Conservation (phyloP, 2,797 vertebrate species). For the Acestrorhynchus altus region DNA sequence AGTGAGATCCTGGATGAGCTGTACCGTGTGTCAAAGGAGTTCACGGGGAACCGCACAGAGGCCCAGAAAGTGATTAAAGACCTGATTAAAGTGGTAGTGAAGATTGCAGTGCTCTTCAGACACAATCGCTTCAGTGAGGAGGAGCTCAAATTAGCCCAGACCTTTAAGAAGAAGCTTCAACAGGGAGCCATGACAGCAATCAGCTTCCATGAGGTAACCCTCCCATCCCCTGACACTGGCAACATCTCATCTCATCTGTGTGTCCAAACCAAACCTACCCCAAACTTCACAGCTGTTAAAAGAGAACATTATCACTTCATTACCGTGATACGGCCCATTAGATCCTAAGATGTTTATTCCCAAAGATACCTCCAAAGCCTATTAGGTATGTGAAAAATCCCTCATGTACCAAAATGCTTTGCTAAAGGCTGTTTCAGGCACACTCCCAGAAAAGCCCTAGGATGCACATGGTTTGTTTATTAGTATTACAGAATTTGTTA, state of each 20-base stretch:
- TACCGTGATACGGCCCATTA: neutral
- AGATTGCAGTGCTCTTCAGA: slow-evolving; percentile 86
- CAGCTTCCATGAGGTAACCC: slow-evolving; percentile 86
- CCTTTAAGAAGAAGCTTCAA: slow-evolving; percentile 87
- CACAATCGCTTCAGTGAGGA: slow-evolving; percentile 82
- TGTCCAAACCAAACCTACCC: neutral
- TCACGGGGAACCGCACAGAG: slow-evolving; percentile 79
- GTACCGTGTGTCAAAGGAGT: slow-evolving; percentile 88
- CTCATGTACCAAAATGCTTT: slow-evolving; percentile 8
- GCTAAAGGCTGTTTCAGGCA: neutral
- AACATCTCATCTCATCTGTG: neutral
- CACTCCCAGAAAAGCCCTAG: slow-evolving; percentile 1
- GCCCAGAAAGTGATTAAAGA: slow-evolving; percentile 91
- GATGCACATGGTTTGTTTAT: neutral
- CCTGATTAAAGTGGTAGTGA: slow-evolving; percentile 90
- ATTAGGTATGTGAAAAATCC: neutral
- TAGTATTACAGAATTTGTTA: neutral
- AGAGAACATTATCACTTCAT: neutral
- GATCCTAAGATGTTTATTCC: neutral
- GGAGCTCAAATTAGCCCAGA: slow-evolving; percentile 82
- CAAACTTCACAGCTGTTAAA: neutral
- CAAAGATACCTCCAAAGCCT: neutral
- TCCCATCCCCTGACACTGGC: neutral
- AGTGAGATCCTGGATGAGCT: slow-evolving; percentile 91
- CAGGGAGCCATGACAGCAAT: slow-evolving; percentile 89